These are phyloP conservation scores for Ceyx melanurus DNA, from an alignment of 2,113 vertebrate species.

Conservation along the genomic window DNA sequence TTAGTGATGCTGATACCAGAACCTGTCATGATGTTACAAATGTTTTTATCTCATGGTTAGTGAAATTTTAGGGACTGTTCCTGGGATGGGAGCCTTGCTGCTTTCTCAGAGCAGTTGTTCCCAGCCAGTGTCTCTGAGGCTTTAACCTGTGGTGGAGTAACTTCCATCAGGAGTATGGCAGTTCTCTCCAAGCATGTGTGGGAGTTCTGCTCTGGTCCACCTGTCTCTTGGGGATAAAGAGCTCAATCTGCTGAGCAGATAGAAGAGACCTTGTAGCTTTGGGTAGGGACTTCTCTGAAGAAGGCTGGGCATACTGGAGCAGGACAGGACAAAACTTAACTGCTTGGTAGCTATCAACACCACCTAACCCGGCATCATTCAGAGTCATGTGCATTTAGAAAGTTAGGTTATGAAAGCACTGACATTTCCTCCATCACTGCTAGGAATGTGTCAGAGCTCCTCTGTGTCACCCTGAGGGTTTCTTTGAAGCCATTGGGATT, in stretches of 20 bases:
- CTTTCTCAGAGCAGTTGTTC: not conserved
- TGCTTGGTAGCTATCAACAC: not conserved
- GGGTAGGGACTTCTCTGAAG: not conserved
- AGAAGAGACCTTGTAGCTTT: not conserved
- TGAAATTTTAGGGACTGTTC: not conserved
- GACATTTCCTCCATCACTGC: not conserved
- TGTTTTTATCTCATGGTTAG: not conserved
- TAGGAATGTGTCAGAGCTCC: not conserved
- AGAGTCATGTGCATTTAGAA: not conserved
- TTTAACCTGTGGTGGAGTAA: not conserved
- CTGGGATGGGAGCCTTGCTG: fast-evolving
- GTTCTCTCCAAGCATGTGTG: fast-evolving
- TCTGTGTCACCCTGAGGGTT: not conserved
- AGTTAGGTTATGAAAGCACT: not conserved
- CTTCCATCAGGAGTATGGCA: not conserved
- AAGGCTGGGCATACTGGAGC: not conserved
- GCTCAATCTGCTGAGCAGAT: not conserved
- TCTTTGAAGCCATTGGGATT: not conserved
- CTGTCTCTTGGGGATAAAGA: not conserved
- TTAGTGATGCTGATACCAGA: not conserved
- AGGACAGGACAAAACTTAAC: not conserved
- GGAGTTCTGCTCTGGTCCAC: not conserved
- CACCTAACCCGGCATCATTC: not conserved
- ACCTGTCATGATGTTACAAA: not conserved
- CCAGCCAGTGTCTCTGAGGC: not conserved